These are phyloP conservation scores for Centropus bengalensis DNA, from an alignment of 2,113 vertebrate species.

Conservation along the genomic window DNA sequence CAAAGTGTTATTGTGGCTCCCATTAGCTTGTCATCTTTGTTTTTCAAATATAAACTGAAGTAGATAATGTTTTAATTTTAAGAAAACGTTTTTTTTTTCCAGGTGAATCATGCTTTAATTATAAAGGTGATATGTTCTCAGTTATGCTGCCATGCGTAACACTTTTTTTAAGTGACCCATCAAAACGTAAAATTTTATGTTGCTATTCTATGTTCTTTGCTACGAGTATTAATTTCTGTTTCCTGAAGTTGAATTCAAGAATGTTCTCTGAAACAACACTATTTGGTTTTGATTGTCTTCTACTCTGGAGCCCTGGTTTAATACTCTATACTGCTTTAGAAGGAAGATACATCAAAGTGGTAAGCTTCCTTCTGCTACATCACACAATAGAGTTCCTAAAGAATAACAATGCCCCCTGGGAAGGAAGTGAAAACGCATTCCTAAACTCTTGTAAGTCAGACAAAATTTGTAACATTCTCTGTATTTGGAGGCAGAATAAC, in stretches of 20 bases:
- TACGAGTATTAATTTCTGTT: neutral
- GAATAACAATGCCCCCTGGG: conserved; percentile 60
- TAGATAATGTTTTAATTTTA: neutral
- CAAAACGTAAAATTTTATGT: neutral
- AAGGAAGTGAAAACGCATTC: conserved; percentile 37
- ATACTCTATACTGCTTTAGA: conserved; percentile 28
- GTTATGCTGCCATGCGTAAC: neutral
- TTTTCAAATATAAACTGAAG: conserved; percentile 1
- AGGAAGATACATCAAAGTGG: conserved; percentile 34
- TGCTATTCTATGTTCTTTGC: neutral
- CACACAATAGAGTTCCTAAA: conserved; percentile 61
- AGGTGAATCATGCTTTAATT: neutral
- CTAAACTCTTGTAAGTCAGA: conserved; percentile 51
- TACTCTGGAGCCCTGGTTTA: conserved; percentile 33
- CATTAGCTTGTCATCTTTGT: neutral
- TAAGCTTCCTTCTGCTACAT: conserved; percentile 42
- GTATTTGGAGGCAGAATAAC: conserved; percentile 39
- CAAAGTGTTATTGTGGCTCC: neutral
- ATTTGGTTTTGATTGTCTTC: conserved; percentile 37
- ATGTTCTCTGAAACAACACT: conserved; percentile 11
- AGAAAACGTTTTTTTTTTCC: neutral
- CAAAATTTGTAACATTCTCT: conserved; percentile 36
- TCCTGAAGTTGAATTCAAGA: neutral
- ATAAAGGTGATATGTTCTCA: neutral
- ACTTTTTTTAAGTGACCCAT: neutral